Conservation (phyloP, 2,113 vertebrate species). For the Eublepharis macularius region DNA sequence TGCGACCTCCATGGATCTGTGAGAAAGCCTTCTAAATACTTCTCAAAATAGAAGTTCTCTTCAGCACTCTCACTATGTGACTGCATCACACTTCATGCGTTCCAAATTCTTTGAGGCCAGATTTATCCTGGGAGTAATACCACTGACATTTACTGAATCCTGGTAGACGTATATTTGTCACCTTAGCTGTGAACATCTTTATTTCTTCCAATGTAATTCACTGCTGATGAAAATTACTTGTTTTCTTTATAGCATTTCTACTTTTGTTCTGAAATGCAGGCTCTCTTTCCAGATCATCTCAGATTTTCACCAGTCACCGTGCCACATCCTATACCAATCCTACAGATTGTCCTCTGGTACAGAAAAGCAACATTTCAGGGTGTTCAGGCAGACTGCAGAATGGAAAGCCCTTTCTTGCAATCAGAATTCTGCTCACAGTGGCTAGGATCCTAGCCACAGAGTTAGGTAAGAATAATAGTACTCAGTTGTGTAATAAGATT, state of each 20-base stretch:
- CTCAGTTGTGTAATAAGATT: too few species aligned
- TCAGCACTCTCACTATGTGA: neutral
- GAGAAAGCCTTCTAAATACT: slow-evolving; percentile 38
- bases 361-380: too few species aligned
- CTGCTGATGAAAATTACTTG: slow-evolving; percentile 42
- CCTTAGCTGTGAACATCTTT: slow-evolving; percentile 44
- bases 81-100: slow-evolving; percentile 35
- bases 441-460: too few species aligned
- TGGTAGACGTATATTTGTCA: slow-evolving; percentile 42
- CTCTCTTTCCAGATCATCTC: neutral
- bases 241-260: slow-evolving; percentile 30
- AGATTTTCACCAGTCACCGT: neutral
- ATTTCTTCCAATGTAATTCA: slow-evolving; percentile 9
- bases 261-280: neutral
- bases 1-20: slow-evolving; percentile 44
- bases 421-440: too few species aligned
- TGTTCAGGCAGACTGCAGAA: too few species aligned
- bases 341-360: too few species aligned
- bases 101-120: slow-evolving; percentile 47
- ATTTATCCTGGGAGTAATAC: slow-evolving; percentile 52
- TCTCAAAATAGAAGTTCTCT: slow-evolving; percentile 35
- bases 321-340: too few species aligned
- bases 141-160: slow-evolving; percentile 38
- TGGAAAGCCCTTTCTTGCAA: too few species aligned
- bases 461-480: too few species aligned